Base-by-base conservation (phyloP, 2,113 vertebrate genomes). In the Etia nguti region DNA sequence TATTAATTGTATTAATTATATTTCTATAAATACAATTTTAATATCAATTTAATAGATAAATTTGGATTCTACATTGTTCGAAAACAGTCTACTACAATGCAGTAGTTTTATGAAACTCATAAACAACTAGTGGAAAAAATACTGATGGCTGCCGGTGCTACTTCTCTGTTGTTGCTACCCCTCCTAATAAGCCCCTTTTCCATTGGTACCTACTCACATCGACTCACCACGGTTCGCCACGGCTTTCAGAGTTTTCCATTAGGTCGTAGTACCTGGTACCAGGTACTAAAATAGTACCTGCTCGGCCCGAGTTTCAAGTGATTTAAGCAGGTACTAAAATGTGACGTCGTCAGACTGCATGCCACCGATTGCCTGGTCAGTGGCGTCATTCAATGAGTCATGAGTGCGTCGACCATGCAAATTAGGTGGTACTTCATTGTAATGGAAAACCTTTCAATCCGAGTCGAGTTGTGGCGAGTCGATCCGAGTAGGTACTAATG, bases 381-480 rank as follows among this genome's bases (percentile, higher is more conserved):
- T 65, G 34, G 60, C 60, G n/a, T 38, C 60, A 0, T 0, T 38
- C 1, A 1, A 22, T 65, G 18, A 65, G 18, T 65, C 31, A 38
- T 0, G 34, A 65, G 34, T 0, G 34, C 13, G 1, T 65, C 4
- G 1, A 38, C 20, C 10, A 65, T 12, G n/a, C 34, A 65, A 36
- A 38, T 38, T 0, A 65, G 60, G 15, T 5, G 31, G 0, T n/a
- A 65, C n/a, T 2, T 13, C 31, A 38, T 65, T 38, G 6, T 65
- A 34, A 34, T 34, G 31, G 31, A 34, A 34, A 34, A 34, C 6
- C 31, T 2, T 2, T 34, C 31, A 34, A 34, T 34, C 31, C 1
- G 1, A 62, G 18, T 62, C 1, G 0, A 62, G 18, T 62, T 62
- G 31, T 62, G 59, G 1, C 0, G 0, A 62, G 1, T 65, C 0